Conservation (phyloP, 2,888 invertebrate species). For the Lasioglossum figueresi region DNA sequence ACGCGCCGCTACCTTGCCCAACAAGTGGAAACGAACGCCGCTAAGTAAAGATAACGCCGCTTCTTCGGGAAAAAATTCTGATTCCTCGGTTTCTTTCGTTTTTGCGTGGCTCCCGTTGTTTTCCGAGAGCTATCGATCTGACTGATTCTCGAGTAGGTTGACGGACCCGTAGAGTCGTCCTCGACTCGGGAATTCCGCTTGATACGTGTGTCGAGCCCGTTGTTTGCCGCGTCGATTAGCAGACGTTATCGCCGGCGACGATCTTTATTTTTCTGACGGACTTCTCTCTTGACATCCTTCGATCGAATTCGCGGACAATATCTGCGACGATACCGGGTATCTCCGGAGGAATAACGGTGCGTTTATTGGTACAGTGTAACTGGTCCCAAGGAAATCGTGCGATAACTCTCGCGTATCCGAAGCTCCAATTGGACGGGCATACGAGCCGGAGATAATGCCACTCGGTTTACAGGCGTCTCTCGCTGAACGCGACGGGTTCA, state of each 20-base stretch:
- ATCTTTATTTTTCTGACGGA: neutral
- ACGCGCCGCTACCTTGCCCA: neutral
- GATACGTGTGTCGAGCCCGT: neutral
- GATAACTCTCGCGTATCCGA: slow-evolving; percentile 51
- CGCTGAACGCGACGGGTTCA: slow-evolving; percentile 55
- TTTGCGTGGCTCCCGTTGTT: neutral
- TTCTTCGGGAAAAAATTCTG: neutral
- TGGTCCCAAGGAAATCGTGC: slow-evolving; percentile 53
- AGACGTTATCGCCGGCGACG: neutral
- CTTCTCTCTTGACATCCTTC: neutral
- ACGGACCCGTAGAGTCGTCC: neutral
- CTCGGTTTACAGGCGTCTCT: slow-evolving; percentile 36
- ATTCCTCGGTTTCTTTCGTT: neutral
- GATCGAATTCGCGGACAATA: slow-evolving; percentile 35
- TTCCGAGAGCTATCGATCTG: neutral
- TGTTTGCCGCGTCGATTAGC: slow-evolving; percentile 8
- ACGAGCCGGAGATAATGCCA: slow-evolving; percentile 45
- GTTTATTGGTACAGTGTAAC: slow-evolving; percentile 57
- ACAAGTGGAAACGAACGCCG: too few species aligned
- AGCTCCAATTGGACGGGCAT: slow-evolving; percentile 49
- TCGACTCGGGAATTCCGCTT: neutral
- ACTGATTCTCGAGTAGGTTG: neutral
- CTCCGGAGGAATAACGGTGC: slow-evolving; percentile 44
- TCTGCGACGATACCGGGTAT: slow-evolving; percentile 34
- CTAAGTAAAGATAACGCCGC: neutral